A percentile compares a stretch with the other conserved stretches of the same genome.
phyloP scores from a whole-genome alignment of 2,888 invertebrate genomes.

The Leptinotarsa haldemani region DNA sequence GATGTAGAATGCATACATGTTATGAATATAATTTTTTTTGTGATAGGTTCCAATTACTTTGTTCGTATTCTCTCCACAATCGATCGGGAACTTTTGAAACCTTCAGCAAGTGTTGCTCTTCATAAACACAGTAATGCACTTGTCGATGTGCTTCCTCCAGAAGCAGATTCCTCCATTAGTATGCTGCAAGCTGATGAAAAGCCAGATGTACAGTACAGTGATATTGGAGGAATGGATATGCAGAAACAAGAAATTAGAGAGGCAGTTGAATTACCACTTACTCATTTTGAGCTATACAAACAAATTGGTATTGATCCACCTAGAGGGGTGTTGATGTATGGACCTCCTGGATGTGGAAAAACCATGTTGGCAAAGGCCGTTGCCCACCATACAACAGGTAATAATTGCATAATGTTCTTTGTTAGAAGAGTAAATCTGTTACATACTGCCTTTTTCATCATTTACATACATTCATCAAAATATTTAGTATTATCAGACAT shows the following conservation, averaged over 20 bases:
- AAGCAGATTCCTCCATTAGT: slow-evolving; percentile 97
- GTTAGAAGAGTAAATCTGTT: no score
- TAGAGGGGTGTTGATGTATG: slow-evolving; percentile 90
- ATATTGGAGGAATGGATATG: slow-evolving; percentile 99
- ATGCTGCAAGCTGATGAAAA: slow-evolving; percentile 99
- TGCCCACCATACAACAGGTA: slow-evolving; percentile 96
- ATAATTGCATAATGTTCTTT: slow-evolving; percentile 29
- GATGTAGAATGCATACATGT: no score
- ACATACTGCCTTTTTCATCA: no score
- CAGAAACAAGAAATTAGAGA: slow-evolving; percentile 99
- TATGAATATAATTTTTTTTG: background rate
- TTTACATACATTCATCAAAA: no score
- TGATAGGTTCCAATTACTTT: slow-evolving; percentile 94
- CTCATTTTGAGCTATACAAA: slow-evolving; percentile 98
- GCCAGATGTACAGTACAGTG: slow-evolving; percentile 96
- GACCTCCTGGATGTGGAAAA: slow-evolving; percentile 99
- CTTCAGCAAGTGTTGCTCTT: slow-evolving; percentile 97
- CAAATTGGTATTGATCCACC: slow-evolving; percentile 99
- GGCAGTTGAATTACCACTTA: slow-evolving; percentile 97
- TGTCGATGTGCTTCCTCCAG: slow-evolving; percentile 98
- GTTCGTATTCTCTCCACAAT: slow-evolving; percentile 98
- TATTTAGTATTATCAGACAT: no score
- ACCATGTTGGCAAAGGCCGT: slow-evolving; percentile 99
- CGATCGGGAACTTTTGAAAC: slow-evolving; percentile 95
- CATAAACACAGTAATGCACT: slow-evolving; percentile 99